phyloP scores from a whole-genome alignment of 2,113 vertebrate species.

The Protobothrops flavoviridis region DNA sequence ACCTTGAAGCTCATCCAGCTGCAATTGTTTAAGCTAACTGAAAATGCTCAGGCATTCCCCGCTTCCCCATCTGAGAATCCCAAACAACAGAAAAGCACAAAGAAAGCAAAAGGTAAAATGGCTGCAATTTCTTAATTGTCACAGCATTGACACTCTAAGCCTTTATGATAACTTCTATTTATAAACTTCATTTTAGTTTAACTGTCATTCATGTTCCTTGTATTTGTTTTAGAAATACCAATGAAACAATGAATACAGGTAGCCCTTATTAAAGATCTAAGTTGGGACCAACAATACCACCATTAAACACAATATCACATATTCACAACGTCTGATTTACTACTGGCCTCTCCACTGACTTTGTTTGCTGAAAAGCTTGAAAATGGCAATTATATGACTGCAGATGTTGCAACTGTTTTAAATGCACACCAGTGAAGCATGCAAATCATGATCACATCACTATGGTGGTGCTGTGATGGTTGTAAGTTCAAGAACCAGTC shows the following conservation, averaged over 20 bases:
- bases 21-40: too few relatives aligned
- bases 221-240: background rate
- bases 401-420: background rate
- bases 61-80: too few relatives aligned
- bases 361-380: background rate
- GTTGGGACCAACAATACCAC: background rate
- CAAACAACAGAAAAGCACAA: too few relatives aligned
- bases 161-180: background rate
- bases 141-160: too few relatives aligned
- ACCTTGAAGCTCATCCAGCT: too few relatives aligned
- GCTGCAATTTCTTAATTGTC: too few relatives aligned
- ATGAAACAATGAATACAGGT: background rate
- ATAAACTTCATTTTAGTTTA: background rate
- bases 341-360: background rate
- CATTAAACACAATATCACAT: background rate
- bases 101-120: too few relatives aligned
- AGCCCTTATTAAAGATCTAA: background rate
- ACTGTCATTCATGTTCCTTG: background rate
- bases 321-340: background rate
- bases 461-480: background rate
- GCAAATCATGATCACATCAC: background rate
- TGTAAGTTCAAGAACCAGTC: background rate
- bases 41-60: too few relatives aligned
- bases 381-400: background rate
- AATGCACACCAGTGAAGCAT: background rate